Evolutionary conservation across 2,888 invertebrate species (phyloP).

Genomic region (Morinoia aosen): DNA sequence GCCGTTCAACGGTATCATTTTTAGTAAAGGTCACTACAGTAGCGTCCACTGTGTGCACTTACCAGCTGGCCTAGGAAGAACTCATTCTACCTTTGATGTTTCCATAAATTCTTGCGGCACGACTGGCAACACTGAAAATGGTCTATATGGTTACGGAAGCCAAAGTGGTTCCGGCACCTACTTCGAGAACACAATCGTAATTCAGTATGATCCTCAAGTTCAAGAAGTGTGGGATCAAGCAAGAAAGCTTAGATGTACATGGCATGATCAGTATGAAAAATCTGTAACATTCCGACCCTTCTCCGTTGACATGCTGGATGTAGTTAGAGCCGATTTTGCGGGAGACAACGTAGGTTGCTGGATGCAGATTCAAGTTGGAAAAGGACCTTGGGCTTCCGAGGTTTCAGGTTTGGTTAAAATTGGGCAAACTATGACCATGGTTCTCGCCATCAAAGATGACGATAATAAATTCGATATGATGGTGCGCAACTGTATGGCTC

Average conservation of each 20-base stretch:
- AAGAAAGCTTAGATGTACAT: conserved; percentile 89
- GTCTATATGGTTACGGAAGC: conserved; percentile 88
- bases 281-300: conserved; percentile 94
- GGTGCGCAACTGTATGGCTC: conserved; percentile 93
- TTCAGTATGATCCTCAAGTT: conserved; percentile 93
- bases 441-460: conserved; percentile 93
- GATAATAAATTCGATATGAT: conserved; percentile 97
- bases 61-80: conserved; percentile 88
- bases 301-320: conserved; percentile 95
- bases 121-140: conserved; percentile 90
- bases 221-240: conserved; percentile 98
- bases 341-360: conserved; percentile 96
- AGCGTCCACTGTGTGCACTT: conserved; percentile 92
- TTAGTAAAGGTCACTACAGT: conserved; percentile 94
- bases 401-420: conserved; percentile 96
- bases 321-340: conserved; percentile 93
- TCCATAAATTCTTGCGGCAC: conserved; percentile 93
- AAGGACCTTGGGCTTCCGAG: conserved; percentile 97
- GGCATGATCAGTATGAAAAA: conserved; percentile 96
- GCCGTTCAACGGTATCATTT: conserved; percentile 95
- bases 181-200: conserved; percentile 93
- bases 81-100: conserved; percentile 90
- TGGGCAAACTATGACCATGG: conserved; percentile 97
- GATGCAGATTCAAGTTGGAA: conserved; percentile 98
- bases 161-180: conserved; percentile 92